phyloP scores from a whole-genome alignment of 2,113 vertebrate genomes.

The Rhynchomys soricoides region DNA sequence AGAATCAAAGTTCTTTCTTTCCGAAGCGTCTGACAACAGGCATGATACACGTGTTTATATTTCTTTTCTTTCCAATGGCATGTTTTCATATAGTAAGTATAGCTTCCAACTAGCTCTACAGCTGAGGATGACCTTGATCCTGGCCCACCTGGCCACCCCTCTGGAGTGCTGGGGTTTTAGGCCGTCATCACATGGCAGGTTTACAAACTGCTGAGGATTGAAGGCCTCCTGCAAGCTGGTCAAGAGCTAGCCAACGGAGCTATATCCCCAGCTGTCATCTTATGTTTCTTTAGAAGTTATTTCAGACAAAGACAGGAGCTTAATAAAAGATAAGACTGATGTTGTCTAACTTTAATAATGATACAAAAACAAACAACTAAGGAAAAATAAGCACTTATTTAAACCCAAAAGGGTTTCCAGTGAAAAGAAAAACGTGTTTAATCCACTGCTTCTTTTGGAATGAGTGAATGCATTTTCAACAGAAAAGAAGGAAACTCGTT shows the following conservation, averaged over 20 bases:
- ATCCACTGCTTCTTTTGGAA: slow-evolving; percentile 66
- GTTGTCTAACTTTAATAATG: slow-evolving; percentile 12
- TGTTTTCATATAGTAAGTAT: background rate
- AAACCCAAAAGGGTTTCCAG: slow-evolving; percentile 62
- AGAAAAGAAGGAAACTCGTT: slow-evolving; percentile 78
- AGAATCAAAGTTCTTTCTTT: background rate
- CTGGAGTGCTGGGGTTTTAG: background rate
- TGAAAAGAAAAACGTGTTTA: slow-evolving; percentile 68
- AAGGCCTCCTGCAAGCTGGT: background rate
- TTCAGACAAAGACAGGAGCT: slow-evolving; percentile 31
- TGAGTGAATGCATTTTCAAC: slow-evolving; percentile 54
- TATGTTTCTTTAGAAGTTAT: slow-evolving; percentile 44
- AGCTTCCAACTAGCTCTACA: background rate
- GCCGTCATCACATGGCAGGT: background rate
- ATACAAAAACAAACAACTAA: slow-evolving; percentile 13
- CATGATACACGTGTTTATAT: background rate
- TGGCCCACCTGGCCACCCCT: background rate
- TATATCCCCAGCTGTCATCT: background rate
- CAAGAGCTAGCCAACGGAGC: background rate
- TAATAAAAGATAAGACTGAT: background rate
- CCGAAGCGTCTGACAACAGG: background rate
- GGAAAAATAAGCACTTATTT: slow-evolving; percentile 59
- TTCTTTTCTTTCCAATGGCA: background rate
- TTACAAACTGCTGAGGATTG: background rate
- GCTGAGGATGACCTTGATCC: background rate